Conservation (phyloP, 2,797 vertebrate species). For the Cossypha polioptera region DNA sequence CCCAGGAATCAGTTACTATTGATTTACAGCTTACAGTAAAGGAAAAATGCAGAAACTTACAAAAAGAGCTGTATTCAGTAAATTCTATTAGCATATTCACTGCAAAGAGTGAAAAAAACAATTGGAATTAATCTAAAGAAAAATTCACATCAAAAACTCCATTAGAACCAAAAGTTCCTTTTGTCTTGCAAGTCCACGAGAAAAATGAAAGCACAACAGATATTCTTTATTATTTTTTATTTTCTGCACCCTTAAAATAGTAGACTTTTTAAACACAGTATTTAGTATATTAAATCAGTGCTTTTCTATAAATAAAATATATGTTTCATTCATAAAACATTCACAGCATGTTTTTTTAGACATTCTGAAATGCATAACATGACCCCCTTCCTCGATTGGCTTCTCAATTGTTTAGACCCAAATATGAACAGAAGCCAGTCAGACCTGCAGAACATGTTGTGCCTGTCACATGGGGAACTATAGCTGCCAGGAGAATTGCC, state of each 20-base stretch:
- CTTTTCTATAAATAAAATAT: background rate
- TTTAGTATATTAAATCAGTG: background rate
- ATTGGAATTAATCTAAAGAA: constrained; percentile 32
- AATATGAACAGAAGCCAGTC: background rate
- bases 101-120: background rate
- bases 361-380: background rate
- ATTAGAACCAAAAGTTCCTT: background rate
- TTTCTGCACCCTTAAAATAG: background rate
- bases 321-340: background rate
- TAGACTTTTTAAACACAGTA: background rate
- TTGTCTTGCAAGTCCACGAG: background rate
- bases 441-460: background rate
- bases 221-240: background rate
- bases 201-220: background rate
- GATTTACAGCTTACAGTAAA: constrained; percentile 45
- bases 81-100: constrained; percentile 46
- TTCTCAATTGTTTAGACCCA: background rate
- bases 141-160: background rate
- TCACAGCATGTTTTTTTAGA: background rate
- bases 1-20: constrained; percentile 54
- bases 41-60: constrained; percentile 19
- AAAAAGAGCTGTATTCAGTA: constrained; percentile 37
- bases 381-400: background rate
- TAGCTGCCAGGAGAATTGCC: background rate
- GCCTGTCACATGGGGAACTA: background rate